phyloP scores from a whole-genome alignment of 30 jellyfish, hydroid and myxozoan species.

The Mastigias papua region DNA sequence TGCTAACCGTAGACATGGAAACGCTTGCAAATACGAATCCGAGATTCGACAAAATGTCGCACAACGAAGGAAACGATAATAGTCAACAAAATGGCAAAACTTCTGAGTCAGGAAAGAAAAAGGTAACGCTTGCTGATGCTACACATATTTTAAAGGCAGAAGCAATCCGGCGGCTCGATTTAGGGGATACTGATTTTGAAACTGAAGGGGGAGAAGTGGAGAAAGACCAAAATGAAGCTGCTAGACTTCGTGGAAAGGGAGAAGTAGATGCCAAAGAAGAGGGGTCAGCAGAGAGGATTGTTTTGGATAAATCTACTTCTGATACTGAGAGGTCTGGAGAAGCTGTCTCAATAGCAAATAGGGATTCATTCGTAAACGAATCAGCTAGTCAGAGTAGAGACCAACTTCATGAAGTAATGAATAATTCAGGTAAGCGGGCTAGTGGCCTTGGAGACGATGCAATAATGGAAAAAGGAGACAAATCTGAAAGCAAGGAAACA shows the following conservation, averaged over 20 bases:
- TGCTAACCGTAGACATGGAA: constrained; percentile 35
- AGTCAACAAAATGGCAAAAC: constrained; percentile 22
- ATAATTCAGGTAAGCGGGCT: constrained; percentile 25
- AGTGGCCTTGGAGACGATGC: constrained; percentile 71
- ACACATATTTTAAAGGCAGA: constrained; percentile 73
- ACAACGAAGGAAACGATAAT: constrained; percentile 33
- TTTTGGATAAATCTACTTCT: background rate
- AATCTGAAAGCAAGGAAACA: background rate
- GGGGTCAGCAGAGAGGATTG: constrained; percentile 1
- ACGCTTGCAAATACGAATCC: constrained; percentile 45
- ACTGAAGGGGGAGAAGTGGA: background rate
- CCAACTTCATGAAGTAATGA: background rate
- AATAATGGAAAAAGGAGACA: background rate
- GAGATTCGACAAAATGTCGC: constrained; percentile 83
- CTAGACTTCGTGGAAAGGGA: background rate
- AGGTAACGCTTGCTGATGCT: constrained; percentile 65
- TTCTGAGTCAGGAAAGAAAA: constrained; percentile 20
- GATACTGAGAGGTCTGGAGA: constrained; percentile 2
- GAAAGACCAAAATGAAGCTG: background rate
- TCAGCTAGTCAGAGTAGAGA: background rate
- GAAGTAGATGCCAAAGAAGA: background rate
- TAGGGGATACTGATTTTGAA: background rate
- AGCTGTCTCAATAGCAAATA: background rate
- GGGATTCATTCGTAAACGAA: background rate
- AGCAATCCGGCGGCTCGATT: constrained; percentile 48